These are phyloP conservation scores for Phasianus colchicus DNA, from an alignment of 2,113 vertebrate species.

Conservation along the genomic window DNA sequence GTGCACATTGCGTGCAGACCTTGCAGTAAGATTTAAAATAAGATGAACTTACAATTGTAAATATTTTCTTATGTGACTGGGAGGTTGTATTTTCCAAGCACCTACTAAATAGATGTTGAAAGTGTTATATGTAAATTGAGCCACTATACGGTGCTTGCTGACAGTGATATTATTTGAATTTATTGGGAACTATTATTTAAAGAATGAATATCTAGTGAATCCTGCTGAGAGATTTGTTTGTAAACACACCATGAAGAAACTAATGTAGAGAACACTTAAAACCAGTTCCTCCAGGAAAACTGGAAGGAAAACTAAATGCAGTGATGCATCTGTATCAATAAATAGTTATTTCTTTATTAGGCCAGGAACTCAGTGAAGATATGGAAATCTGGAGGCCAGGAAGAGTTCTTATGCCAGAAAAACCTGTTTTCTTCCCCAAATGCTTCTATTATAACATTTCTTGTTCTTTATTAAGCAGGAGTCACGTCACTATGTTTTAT, in stretches of 20 bases:
- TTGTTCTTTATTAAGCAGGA: constrained; percentile 5
- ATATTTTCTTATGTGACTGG: not conserved
- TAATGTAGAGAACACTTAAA: not conserved
- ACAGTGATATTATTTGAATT: not conserved
- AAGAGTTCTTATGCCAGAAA: not conserved
- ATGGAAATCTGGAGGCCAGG: not conserved
- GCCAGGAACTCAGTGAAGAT: not conserved
- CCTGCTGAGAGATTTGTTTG: not conserved
- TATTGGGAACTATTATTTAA: not conserved
- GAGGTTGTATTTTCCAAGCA: not conserved
- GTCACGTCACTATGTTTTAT: constrained; percentile 38
- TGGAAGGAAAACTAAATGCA: not conserved
- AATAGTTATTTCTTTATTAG: not conserved
- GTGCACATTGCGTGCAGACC: not conserved
- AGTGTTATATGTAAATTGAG: not conserved
- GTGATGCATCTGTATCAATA: rapidly evolving
- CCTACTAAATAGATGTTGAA: not conserved
- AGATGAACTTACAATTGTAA: not conserved
- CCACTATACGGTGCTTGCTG: not conserved
- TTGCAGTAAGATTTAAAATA: not conserved
- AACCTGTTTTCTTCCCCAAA: not conserved
- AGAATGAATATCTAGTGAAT: not conserved
- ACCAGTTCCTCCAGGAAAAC: not conserved
- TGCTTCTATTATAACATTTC: not conserved
- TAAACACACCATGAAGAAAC: not conserved